Conservation (phyloP, 2,888 invertebrate species). For the Monopis laevigella region DNA sequence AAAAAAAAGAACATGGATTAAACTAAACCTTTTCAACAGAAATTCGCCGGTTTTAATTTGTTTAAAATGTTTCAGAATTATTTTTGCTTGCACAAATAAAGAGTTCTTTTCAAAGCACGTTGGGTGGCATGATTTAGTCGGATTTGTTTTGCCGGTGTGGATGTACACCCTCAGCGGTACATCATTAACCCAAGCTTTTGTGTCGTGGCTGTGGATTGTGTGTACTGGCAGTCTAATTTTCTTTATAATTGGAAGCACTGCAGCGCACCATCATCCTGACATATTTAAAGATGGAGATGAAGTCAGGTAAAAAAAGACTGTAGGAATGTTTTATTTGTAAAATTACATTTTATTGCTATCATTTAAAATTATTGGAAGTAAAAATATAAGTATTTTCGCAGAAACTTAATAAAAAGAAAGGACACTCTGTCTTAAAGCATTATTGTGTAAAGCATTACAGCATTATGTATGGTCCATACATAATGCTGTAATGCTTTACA, state of each 20-base stretch:
- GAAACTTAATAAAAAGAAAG: too few species aligned
- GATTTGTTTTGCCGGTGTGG: slow-evolving; percentile 42
- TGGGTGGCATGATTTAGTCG: slow-evolving; percentile 40
- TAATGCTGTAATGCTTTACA: too few species aligned
- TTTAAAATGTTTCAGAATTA: slow-evolving; percentile 37
- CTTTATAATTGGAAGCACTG: slow-evolving; percentile 72
- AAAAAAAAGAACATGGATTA: too few species aligned
- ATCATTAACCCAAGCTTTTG: slow-evolving; percentile 33
- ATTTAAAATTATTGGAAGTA: too few species aligned
- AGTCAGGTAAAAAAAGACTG: slow-evolving; percentile 31
- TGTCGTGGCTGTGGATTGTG: slow-evolving; percentile 66
- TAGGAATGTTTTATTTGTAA: too few species aligned
- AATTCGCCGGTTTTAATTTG: not conserved
- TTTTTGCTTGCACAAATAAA: slow-evolving; percentile 30
- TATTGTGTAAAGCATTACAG: too few species aligned
- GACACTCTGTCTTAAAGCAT: too few species aligned
- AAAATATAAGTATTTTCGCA: too few species aligned
- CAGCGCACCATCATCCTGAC: slow-evolving; percentile 82
- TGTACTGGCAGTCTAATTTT: slow-evolving; percentile 69
- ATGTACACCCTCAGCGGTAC: slow-evolving; percentile 44
- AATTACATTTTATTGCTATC: too few species aligned
- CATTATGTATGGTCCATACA: too few species aligned
- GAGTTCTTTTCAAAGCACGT: slow-evolving; percentile 35
- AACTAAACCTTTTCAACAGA: slow-evolving; percentile 2
- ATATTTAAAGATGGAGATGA: slow-evolving; percentile 82